These are phyloP conservation scores for Halisarca cf. caerulea DNA, from an alignment of 37 sponge, comb jelly and placozoan species.

Conservation along the genomic window DNA sequence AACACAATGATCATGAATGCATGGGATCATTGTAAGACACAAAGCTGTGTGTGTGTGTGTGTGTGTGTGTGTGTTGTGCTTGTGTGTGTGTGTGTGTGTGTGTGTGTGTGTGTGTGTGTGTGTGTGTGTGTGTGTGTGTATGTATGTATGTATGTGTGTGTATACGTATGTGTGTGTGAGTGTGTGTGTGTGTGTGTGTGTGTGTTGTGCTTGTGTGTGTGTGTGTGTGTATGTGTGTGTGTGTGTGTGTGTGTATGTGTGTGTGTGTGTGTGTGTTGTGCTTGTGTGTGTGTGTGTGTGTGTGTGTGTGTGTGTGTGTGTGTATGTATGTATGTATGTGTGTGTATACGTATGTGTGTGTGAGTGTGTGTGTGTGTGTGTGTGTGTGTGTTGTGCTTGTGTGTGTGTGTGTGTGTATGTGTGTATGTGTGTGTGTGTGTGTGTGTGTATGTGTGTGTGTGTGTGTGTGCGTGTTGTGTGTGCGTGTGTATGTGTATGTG, in stretches of 20 bases:
- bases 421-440: slow-evolving; percentile 24
- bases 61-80: too few species aligned
- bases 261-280: neutral
- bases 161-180: too few species aligned
- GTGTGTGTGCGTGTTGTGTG: neutral
- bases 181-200: too few species aligned
- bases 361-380: slow-evolving; percentile 17
- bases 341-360: neutral
- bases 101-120: too few species aligned
- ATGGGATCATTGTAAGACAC: too few species aligned
- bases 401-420: slow-evolving; percentile 12
- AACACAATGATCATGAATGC: too few species aligned
- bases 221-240: slow-evolving; percentile 19
- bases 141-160: too few species aligned
- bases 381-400: slow-evolving; percentile 18
- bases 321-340: slow-evolving; percentile 9
- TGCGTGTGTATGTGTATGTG: too few species aligned
- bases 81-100: too few species aligned
- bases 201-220: too few species aligned
- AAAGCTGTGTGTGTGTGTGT: too few species aligned
- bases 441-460: neutral
- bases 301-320: slow-evolving; percentile 13
- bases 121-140: too few species aligned
- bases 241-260: neutral
- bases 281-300: slow-evolving; percentile 18